Evolutionary conservation across 2,888 invertebrate species (phyloP).

Genomic region (Smittia aterrima): DNA sequence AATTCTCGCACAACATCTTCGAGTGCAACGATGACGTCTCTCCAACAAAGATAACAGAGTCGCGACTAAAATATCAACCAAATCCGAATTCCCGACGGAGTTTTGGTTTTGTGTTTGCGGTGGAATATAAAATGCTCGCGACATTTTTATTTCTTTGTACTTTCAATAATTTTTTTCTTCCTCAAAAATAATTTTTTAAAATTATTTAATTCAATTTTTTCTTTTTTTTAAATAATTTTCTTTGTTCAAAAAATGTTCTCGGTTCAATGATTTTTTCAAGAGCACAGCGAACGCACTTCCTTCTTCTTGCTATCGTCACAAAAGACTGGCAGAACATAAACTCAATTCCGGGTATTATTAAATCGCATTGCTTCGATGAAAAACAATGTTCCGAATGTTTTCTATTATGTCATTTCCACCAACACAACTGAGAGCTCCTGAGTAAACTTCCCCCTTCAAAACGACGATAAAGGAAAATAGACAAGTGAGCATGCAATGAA

Average conservation of each 20-base stretch:
- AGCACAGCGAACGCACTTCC: conserved; percentile 9
- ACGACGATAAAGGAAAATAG: neutral
- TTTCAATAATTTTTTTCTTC: neutral
- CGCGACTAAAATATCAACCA: conserved; percentile 17
- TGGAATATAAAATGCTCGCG: conserved; percentile 33
- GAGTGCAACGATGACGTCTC: conserved; percentile 1
- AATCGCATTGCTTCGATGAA: conserved; percentile 10
- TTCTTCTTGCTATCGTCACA: conserved; percentile 17
- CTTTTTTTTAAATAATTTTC: no score
- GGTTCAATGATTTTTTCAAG: neutral
- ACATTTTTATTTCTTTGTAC: neutral
- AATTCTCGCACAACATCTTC: conserved; percentile 25
- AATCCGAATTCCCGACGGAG: conserved; percentile 1
- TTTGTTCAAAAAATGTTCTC: no score
- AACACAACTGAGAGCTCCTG: neutral
- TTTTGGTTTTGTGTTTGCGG: conserved; percentile 22
- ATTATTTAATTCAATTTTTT: no score
- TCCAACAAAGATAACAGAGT: neutral
- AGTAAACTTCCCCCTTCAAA: neutral
- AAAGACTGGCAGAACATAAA: conserved; percentile 16
- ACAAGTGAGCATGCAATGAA: conserved; percentile 22
- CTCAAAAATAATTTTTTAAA: neutral
- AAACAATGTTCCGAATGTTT: conserved; percentile 28
- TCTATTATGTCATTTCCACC: conserved; percentile 29
- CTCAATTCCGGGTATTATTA: conserved; percentile 33